phyloP scores from a whole-genome alignment of 2,113 vertebrate species.

The Crypturellus undulatus region DNA sequence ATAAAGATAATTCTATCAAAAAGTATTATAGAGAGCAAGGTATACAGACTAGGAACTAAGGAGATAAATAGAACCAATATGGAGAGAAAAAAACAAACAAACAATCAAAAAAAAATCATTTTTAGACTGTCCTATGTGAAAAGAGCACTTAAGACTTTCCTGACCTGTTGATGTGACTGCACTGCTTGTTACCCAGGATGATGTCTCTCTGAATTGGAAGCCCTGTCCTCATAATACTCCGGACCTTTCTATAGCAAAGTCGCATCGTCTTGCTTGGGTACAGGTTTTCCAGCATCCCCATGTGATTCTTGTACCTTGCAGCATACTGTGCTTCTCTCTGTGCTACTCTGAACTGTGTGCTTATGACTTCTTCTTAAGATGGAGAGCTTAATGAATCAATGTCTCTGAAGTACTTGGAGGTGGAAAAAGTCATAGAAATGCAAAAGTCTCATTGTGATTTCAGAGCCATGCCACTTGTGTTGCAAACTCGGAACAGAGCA shows the following conservation, averaged over 20 bases:
- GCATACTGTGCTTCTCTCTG: neutral
- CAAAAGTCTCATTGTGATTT: neutral
- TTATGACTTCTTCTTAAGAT: neutral
- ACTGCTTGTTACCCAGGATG: neutral
- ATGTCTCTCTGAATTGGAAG: neutral
- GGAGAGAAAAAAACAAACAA: neutral
- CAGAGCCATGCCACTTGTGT: fast-evolving
- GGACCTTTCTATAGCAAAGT: neutral
- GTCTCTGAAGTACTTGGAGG: neutral
- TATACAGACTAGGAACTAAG: neutral
- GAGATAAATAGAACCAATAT: neutral
- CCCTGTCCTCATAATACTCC: neutral
- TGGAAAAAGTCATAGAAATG: neutral
- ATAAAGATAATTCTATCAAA: neutral
- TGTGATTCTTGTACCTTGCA: neutral
- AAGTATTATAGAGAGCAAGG: neutral
- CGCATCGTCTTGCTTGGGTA: neutral
- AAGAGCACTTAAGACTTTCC: neutral
- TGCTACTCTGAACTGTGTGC: neutral
- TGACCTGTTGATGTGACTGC: neutral
- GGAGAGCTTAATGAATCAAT: neutral
- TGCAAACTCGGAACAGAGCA: neutral
- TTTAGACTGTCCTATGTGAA: neutral
- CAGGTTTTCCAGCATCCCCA: neutral
- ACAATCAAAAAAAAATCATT: neutral